phyloP scores from a whole-genome alignment of 92 coral and sea anemone species.

The Scolanthus callimorphus region DNA sequence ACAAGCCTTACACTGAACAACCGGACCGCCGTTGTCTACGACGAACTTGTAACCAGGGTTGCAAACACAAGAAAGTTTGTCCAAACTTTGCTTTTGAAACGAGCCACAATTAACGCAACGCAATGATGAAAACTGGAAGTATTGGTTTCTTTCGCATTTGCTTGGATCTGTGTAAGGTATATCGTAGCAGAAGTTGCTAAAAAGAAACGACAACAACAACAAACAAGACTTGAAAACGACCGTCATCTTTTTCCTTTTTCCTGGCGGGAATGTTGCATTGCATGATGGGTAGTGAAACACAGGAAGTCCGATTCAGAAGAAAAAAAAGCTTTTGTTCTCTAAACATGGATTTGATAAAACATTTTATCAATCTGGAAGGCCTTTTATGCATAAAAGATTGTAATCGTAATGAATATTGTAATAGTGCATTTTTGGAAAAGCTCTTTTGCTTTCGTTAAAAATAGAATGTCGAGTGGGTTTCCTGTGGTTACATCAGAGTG shows the following conservation, averaged over 20 bases:
- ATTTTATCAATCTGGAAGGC: too few species aligned
- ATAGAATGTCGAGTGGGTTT: too few species aligned
- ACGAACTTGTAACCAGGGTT: conserved; percentile 52
- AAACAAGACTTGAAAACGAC: conserved; percentile 5
- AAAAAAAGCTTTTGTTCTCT: too few species aligned
- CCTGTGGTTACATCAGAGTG: too few species aligned
- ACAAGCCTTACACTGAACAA: conserved; percentile 24
- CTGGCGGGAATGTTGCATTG: conserved; percentile 3
- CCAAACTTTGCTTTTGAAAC: conserved; percentile 40
- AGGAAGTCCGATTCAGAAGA: too few species aligned
- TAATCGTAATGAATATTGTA: too few species aligned
- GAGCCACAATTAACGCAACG: conserved; percentile 53
- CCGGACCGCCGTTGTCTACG: conserved; percentile 45
- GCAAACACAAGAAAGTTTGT: conserved; percentile 61
- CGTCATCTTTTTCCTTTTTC: conserved; percentile 17
- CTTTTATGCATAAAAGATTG: too few species aligned
- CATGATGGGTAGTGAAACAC: conserved; percentile 6
- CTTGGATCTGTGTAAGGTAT: conserved; percentile 55
- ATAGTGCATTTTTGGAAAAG: too few species aligned
- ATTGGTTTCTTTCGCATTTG: conserved; percentile 43
- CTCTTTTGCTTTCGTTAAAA: too few species aligned
- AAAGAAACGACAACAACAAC: conserved; percentile 7
- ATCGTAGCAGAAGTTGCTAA: conserved; percentile 10
- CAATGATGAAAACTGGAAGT: conserved; percentile 69
- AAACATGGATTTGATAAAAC: too few species aligned